These are phyloP conservation scores for Nyctibius bracteatus DNA, from an alignment of 2,113 vertebrate genomes.

Conservation along the genomic window DNA sequence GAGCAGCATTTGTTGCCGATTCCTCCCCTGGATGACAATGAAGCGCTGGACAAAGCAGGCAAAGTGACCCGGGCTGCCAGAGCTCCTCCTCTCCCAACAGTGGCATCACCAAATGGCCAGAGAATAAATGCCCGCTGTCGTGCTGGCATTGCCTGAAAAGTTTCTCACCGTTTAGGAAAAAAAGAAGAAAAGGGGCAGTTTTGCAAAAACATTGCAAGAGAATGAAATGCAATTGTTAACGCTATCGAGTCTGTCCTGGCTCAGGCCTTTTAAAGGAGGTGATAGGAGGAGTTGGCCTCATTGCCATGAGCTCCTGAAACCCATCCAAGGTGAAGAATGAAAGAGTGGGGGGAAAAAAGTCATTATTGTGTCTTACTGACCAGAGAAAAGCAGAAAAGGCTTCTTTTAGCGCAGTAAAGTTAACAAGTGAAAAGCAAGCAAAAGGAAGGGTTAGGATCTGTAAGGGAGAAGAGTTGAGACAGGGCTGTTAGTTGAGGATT, in stretches of 20 bases:
- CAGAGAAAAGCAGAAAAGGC: neutral
- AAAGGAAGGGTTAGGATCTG: constrained; percentile 54
- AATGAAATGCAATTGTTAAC: neutral
- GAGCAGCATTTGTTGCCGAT: constrained; percentile 69
- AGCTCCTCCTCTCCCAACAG: constrained; percentile 50
- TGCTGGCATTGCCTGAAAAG: neutral
- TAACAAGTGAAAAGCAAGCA: constrained; percentile 65
- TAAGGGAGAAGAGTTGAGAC: constrained; percentile 49
- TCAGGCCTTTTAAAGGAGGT: neutral
- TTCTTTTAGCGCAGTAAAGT: constrained; percentile 4
- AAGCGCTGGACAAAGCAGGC: constrained; percentile 46
- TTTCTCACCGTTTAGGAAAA: neutral
- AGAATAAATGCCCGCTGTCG: neutral
- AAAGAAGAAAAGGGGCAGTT: neutral
- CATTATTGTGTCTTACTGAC: neutral
- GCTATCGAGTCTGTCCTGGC: neutral
- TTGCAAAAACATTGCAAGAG: neutral
- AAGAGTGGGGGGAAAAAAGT: neutral
- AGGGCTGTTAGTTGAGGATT: constrained; percentile 64
- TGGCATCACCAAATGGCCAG: constrained; percentile 25
- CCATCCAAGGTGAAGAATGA: neutral
- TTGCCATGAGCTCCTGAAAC: neutral
- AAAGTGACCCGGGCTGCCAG: constrained; percentile 50
- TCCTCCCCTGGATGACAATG: constrained; percentile 76
- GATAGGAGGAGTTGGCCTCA: neutral